phyloP scores from a whole-genome alignment of 2,113 vertebrate species.

The Equus quagga region DNA sequence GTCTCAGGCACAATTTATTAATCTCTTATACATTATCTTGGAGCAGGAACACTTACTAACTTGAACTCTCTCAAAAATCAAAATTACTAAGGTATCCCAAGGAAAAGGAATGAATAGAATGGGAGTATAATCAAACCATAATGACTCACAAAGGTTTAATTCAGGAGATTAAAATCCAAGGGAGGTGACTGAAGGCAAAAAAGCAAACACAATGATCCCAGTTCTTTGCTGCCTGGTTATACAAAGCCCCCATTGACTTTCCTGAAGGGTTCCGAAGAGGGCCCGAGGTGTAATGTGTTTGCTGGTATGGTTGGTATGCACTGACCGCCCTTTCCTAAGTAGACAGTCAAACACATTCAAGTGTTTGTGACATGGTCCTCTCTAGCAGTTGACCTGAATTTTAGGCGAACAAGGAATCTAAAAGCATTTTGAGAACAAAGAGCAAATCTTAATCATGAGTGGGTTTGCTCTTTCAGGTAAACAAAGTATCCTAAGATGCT shows the following conservation, averaged over 20 bases:
- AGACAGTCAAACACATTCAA: slow-evolving; percentile 39
- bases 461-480: background rate
- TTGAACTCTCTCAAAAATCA: slow-evolving; percentile 1
- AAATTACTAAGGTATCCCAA: background rate
- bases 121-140: background rate
- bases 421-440: slow-evolving; percentile 1
- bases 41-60: background rate
- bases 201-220: background rate
- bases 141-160: slow-evolving; percentile 5
- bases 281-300: background rate
- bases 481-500: background rate
- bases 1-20: background rate
- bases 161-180: slow-evolving; percentile 23
- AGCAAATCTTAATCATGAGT: background rate
- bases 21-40: background rate
- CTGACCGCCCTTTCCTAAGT: background rate
- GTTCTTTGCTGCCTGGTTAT: slow-evolving; percentile 25
- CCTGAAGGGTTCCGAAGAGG: background rate
- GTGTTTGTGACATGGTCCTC: background rate
- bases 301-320: background rate
- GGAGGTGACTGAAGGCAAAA: slow-evolving; percentile 12
- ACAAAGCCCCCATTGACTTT: slow-evolving; percentile 56
- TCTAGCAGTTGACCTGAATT: background rate
- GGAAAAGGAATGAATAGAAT: slow-evolving; percentile 36
- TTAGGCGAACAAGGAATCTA: slow-evolving; percentile 1